Evolutionary conservation across 2,113 vertebrate species (phyloP).

Genomic region (Corapipo altera): DNA sequence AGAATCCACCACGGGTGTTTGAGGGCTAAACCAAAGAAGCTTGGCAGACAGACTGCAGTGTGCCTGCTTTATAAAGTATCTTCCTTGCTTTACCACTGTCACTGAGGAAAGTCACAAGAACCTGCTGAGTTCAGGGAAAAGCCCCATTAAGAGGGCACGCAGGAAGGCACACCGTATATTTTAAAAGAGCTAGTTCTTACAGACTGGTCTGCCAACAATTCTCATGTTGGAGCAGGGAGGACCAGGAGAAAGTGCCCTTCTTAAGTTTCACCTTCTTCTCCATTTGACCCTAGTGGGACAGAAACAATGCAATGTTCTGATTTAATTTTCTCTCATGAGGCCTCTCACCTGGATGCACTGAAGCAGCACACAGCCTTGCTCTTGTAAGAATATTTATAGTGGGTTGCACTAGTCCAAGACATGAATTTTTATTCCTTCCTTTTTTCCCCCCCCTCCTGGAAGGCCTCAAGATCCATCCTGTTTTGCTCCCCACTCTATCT

Average conservation of each 20-base stretch:
- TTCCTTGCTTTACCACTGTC: background rate
- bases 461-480: background rate
- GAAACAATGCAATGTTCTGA: conserved; percentile 29
- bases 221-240: background rate
- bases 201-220: background rate
- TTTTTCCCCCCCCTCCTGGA: background rate
- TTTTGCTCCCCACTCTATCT: background rate
- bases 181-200: background rate
- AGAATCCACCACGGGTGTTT: background rate
- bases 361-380: background rate
- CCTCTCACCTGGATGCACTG: conserved; percentile 42
- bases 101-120: background rate
- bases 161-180: background rate
- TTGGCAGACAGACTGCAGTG: background rate
- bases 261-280: conserved; percentile 4
- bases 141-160: background rate
- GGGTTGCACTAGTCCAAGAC: background rate
- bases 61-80: background rate
- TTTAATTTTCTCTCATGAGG: conserved; percentile 14
- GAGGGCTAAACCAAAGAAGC: background rate
- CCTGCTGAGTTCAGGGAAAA: background rate
- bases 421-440: background rate
- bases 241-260: background rate
- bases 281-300: background rate
- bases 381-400: background rate